phyloP scores from a whole-genome alignment of 2,113 vertebrate genomes.

The rabbit (Oryctolagus cuniculus) region mOryCun1.1 NC_091436.1:126493501-126494000 shows the following conservation, averaged over 20 bases:
- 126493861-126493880: no score
- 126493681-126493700: background rate
- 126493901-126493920: no score
- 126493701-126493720: constrained; percentile 55
- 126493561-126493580: constrained; percentile 65
- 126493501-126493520: no score
- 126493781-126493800: constrained; percentile 23
- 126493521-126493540: constrained; percentile 8
- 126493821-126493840: background rate
- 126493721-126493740: background rate
- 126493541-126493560: background rate
- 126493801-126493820: constrained; percentile 27
- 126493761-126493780: background rate
- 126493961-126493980: background rate
- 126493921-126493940: constrained; percentile 24
- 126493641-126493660: constrained; percentile 56
- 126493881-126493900: no score
- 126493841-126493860: no score
- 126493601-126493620: constrained; percentile 11
- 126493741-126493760: background rate
- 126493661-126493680: background rate
- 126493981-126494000: background rate
- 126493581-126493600: background rate
- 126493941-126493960: constrained; percentile 7
- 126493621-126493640: background rate